These are phyloP conservation scores for Papilio aristodemus DNA, from an alignment of 1,140 invertebrate genomes.

Conservation along the genomic window DNA sequence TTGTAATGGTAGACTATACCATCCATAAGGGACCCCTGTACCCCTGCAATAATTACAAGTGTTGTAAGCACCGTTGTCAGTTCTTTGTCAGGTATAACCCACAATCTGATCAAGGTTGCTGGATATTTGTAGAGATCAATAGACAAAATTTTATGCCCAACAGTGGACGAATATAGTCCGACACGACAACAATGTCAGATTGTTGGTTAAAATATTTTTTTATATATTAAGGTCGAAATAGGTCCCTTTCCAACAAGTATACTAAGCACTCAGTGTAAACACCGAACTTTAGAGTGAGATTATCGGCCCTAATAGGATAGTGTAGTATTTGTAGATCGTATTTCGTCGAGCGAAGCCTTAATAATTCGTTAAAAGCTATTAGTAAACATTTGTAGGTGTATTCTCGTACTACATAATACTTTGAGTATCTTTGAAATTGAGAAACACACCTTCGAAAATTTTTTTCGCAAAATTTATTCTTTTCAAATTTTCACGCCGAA, in stretches of 20 bases:
- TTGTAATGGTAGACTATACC: too few species aligned
- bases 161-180: too few species aligned
- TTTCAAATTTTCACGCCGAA: too few species aligned
- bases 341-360: slow-evolving; percentile 1
- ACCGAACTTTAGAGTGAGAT: background rate
- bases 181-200: too few species aligned
- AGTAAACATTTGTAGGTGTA: background rate
- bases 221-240: background rate
- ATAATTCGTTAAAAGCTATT: background rate
- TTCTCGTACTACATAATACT: background rate
- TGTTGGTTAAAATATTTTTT: background rate
- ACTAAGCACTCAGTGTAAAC: background rate
- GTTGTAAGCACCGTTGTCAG: too few species aligned
- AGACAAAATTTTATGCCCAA: too few species aligned
- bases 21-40: too few species aligned
- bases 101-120: too few species aligned
- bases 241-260: background rate
- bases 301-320: slow-evolving; percentile 3
- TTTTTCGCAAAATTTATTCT: too few species aligned
- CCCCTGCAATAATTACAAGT: too few species aligned
- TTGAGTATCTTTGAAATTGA: background rate
- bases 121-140: too few species aligned
- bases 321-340: background rate
- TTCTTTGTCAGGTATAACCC: too few species aligned
- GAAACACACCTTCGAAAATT: background rate